A percentile compares a stretch with the other conserved stretches of the same genome.
Evolutionary conservation across 1,140 invertebrate genomes (phyloP).

Genomic region (Phenacoccus solenopsis): DNA sequence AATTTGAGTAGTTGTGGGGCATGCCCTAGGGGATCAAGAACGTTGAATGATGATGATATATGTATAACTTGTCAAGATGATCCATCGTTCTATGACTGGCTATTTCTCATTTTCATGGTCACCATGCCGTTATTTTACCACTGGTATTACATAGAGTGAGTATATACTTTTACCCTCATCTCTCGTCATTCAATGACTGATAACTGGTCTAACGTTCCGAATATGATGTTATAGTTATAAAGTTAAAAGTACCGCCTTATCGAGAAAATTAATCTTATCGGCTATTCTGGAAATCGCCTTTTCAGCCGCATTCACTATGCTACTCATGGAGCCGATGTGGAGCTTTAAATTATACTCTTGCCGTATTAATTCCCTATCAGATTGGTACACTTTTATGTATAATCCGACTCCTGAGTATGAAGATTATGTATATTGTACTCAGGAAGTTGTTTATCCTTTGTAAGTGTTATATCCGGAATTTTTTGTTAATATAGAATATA

Average conservation of each 20-base stretch:
- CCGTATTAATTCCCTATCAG: conserved; percentile 19
- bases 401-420: conserved; percentile 90
- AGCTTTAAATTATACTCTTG: conserved; percentile 13
- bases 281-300: conserved; percentile 19
- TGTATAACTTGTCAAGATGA: conserved; percentile 64
- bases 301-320: not conserved
- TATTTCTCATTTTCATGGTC: conserved; percentile 88
- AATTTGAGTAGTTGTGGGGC: conserved; percentile 67
- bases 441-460: conserved; percentile 94
- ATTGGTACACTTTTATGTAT: conserved; percentile 92
- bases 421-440: conserved; percentile 77
- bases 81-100: conserved; percentile 79
- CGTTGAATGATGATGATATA: conserved; percentile 43
- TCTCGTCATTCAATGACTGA: too few relatives aligned
- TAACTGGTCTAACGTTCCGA: too few relatives aligned
- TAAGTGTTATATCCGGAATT: conserved; percentile 41
- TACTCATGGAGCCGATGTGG: conserved; percentile 20
- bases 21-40: conserved; percentile 66
- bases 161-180: not conserved
- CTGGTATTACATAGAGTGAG: conserved; percentile 73
- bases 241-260: not conserved
- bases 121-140: conserved; percentile 71
- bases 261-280: not conserved
- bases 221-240: conserved; percentile 10
- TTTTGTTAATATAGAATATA: too few relatives aligned